Percentiles rank a stretch among this genome's conserved stretches.
Evolutionary conservation across 2,888 invertebrate species (phyloP).

Genomic region (Strigamia crassipes): DNA sequence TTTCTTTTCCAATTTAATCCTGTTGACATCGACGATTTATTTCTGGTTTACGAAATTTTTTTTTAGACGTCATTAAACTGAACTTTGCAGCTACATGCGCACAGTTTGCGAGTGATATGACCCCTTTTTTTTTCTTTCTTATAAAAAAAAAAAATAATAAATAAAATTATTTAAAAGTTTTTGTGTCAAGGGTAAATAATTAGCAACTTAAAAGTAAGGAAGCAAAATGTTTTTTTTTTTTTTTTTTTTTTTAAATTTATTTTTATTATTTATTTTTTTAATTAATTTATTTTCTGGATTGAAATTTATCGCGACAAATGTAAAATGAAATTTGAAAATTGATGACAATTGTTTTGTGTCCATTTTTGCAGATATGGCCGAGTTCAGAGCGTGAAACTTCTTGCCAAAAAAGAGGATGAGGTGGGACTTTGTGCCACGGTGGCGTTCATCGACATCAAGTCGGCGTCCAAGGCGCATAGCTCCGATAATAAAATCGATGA

Average conservation of each 20-base stretch:
- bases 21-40: slow-evolving; percentile 15
- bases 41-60: neutral
- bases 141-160: neutral
- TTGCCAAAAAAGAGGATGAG: slow-evolving; percentile 64
- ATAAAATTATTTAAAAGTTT: neutral
- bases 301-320: neutral
- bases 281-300: neutral
- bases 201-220: neutral
- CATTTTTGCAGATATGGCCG: slow-evolving; percentile 81
- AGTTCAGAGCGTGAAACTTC: slow-evolving; percentile 94
- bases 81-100: slow-evolving; percentile 25
- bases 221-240: neutral
- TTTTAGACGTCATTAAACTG: slow-evolving; percentile 33
- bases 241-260: neutral
- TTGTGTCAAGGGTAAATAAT: slow-evolving; percentile 8
- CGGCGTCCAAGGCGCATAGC: slow-evolving; percentile 90
- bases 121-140: neutral
- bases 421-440: slow-evolving; percentile 75
- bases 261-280: too few relatives aligned
- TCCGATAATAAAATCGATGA: slow-evolving; percentile 87
- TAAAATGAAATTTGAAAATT: neutral
- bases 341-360: neutral
- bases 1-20: neutral
- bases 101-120: neutral
- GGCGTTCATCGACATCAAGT: slow-evolving; percentile 96